Percentiles rank a stretch among this genome's conserved stretches.
phyloP scores from a whole-genome alignment of 2,888 invertebrate genomes.

The Ethmia dodecea region DNA sequence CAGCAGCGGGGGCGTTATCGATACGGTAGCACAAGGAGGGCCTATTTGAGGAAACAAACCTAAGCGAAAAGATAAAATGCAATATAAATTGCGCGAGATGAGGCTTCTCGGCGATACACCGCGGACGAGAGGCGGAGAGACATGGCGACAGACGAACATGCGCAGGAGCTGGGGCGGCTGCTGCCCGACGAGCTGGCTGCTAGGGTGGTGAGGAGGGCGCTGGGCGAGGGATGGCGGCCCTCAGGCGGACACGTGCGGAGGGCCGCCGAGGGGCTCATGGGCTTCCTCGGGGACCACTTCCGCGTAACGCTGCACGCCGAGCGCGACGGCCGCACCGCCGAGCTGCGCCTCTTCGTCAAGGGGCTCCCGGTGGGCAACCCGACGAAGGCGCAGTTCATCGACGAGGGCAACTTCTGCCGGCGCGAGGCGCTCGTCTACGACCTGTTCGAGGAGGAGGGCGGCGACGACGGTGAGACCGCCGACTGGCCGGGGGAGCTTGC shows the following conservation, averaged over 20 bases:
- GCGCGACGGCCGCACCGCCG: conserved; percentile 18
- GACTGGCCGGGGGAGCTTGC: too few relatives aligned
- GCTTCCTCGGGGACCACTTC: conserved; percentile 57
- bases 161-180: conserved; percentile 8
- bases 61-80: too few relatives aligned
- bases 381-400: conserved; percentile 49
- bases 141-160: conserved; percentile 5
- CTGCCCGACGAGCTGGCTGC: conserved; percentile 11
- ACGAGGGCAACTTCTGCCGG: conserved; percentile 34
- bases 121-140: not conserved
- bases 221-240: conserved; percentile 23
- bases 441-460: conserved; percentile 40
- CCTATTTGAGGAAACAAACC: too few relatives aligned
- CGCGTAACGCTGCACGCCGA: conserved; percentile 32
- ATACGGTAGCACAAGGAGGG: too few relatives aligned
- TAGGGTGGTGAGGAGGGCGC: conserved; percentile 15
- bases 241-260: conserved; percentile 29
- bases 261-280: conserved; percentile 43
- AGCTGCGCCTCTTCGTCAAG: conserved; percentile 48
- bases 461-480: conserved; percentile 23
- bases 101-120: too few relatives aligned
- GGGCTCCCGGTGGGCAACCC: conserved; percentile 40
- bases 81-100: too few relatives aligned
- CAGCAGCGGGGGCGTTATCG: too few relatives aligned
- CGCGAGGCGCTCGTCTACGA: conserved; percentile 48